phyloP scores from a whole-genome alignment of 2,797 vertebrate genomes.

The Gallinago solitaria region DNA sequence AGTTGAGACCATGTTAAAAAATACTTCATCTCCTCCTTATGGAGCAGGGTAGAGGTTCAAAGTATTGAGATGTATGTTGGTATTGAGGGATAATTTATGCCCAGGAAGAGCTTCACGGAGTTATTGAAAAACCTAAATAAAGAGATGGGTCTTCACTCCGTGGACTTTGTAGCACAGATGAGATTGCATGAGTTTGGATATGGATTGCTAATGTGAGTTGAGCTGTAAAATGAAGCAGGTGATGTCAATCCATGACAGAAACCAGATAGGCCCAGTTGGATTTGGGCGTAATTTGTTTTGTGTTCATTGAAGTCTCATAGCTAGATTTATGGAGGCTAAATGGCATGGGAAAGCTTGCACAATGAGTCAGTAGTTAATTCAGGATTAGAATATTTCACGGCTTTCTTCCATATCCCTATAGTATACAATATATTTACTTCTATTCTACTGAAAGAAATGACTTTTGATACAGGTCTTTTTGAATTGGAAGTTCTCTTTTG shows the following conservation, averaged over 20 bases:
- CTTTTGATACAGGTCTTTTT: neutral
- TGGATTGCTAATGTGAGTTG: constrained; percentile 23
- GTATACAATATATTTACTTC: neutral
- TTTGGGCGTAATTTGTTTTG: constrained; percentile 60
- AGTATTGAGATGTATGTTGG: neutral
- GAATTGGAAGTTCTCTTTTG: neutral
- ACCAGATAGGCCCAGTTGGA: constrained; percentile 66
- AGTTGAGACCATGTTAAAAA: neutral
- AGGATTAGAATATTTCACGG: constrained; percentile 56
- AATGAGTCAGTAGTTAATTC: constrained; percentile 46
- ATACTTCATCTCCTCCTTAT: neutral
- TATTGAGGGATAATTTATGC: neutral
- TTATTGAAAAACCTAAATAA: neutral
- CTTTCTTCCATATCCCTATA: neutral
- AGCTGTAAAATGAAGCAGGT: constrained; percentile 63
- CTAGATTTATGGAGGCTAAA: constrained; percentile 64
- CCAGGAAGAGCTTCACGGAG: neutral
- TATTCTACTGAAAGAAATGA: neutral
- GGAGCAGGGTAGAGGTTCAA: neutral
- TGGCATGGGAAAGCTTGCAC: constrained; percentile 60
- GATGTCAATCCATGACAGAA: constrained; percentile 71
- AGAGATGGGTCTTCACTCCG: neutral
- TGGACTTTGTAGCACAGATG: neutral
- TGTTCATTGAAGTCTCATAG: constrained; percentile 47
- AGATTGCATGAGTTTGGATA: constrained; percentile 20